Percentiles rank a stretch among this genome's conserved stretches.
Conservation (phyloP, 2,797 vertebrate genomes). For the Geotrypetes seraphini region DNA sequence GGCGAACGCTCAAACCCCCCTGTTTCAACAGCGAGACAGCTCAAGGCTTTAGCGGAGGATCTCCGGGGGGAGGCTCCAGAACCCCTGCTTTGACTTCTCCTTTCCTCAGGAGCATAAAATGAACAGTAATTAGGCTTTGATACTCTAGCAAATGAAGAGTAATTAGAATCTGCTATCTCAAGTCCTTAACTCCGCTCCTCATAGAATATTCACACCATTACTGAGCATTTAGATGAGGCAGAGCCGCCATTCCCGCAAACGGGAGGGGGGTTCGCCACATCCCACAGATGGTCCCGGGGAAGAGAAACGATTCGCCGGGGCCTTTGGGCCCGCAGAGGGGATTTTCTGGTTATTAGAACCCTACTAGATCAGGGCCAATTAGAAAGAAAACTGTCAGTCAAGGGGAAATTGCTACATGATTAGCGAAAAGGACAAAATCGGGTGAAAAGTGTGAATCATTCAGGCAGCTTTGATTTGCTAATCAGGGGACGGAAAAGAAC, state of each 20-base stretch:
- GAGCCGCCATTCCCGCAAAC: constrained; percentile 71
- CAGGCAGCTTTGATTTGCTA: constrained; percentile 99
- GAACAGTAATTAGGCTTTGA: constrained; percentile 99
- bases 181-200: constrained; percentile 85
- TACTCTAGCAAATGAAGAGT: constrained; percentile 99
- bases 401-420: constrained; percentile 97
- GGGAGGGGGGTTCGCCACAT: constrained; percentile 70
- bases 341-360: constrained; percentile 99
- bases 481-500: constrained; percentile 85
- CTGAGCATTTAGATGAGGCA: constrained; percentile 94
- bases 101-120: constrained; percentile 91
- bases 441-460: constrained; percentile 98
- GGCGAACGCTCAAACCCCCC: constrained; percentile 78
- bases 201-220: constrained; percentile 98
- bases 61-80: constrained; percentile 87
- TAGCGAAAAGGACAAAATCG: constrained; percentile 99
- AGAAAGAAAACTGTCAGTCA: constrained; percentile 99
- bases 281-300: constrained; percentile 69
- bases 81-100: constrained; percentile 88
- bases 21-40: constrained; percentile 78
- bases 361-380: constrained; percentile 99
- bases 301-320: constrained; percentile 84
- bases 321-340: constrained; percentile 96
- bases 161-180: constrained; percentile 94
- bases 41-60: constrained; percentile 83